These are phyloP conservation scores for Cygnus olor DNA, from an alignment of 2,797 vertebrate genomes.

Conservation along the genomic window DNA sequence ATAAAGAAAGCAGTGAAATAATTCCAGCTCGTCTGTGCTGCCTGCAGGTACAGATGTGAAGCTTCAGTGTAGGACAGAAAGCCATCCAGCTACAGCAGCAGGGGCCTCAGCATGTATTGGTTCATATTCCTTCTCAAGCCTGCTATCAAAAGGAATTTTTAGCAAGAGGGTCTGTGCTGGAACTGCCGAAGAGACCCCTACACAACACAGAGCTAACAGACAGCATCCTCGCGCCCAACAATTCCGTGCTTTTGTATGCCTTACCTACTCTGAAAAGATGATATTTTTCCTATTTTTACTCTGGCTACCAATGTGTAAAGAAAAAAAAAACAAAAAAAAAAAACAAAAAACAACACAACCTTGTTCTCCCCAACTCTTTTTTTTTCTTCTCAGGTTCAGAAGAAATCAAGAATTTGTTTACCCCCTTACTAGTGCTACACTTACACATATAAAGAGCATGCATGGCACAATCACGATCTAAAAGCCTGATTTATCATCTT, in stretches of 20 bases:
- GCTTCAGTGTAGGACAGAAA: background rate
- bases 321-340: background rate
- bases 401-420: background rate
- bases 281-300: background rate
- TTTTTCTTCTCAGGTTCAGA: background rate
- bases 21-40: slow-evolving; percentile 50
- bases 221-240: background rate
- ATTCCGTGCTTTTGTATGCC: background rate
- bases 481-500: background rate
- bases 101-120: rapidly evolving
- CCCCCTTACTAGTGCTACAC: background rate
- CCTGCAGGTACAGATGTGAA: background rate
- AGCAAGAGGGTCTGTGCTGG: background rate
- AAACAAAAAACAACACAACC: background rate
- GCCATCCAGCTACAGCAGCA: background rate
- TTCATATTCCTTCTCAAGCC: background rate
- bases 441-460: background rate
- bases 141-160: background rate
- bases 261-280: background rate
- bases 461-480: background rate
- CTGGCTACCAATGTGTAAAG: rapidly evolving
- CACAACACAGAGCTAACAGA: background rate
- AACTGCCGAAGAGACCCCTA: slow-evolving; percentile 1
- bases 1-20: slow-evolving; percentile 28
- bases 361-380: background rate